Base-by-base conservation (phyloP, 2,888 invertebrate genomes). In the Anoplius nigerrimus region DNA sequence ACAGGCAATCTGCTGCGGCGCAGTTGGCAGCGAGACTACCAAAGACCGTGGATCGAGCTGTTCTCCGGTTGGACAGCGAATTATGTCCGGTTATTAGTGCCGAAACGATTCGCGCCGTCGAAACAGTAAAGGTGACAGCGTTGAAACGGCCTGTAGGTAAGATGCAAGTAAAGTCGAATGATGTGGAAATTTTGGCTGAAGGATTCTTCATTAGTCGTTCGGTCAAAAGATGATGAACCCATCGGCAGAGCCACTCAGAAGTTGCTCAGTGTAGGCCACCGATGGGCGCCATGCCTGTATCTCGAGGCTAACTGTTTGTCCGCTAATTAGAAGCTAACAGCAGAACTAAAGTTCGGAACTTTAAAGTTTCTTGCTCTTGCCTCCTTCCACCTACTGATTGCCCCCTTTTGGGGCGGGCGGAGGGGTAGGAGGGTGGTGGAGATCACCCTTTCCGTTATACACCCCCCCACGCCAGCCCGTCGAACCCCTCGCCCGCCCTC, bases 241-340 rank as follows among this genome's bases (percentile, higher is more conserved):
- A n/a, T 42, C 53, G 53, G 27, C 43, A 43, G 53, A 51, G 16
- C 53, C 42, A 53, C 20, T 43, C 43, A n/a, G 18, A 43, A 61
- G 61, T 61, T 61, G 22, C 43, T 53, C 53, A 6, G 42, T 20
- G 43, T 18, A 56, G 56, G 20, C 56, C 56, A 70, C 53, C 62
- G 65, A 66, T 66, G 66, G 74, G 73, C 72, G 73, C 67, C 70
- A 71, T 81, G 78, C 73, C 82, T 79, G 76, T 83, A 85, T 83
- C 80, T 83, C 75, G 80, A 78, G 79, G 83, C 79, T 78, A 80
- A 82, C 84, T 88, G 85, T 88, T 88, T 88, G 86, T 87, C 87
- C 84, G 84, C 85, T 88, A 88, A 88, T 88, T 88, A 87, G 86
- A 87, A 88, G 86, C 86, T 86, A 88, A 88, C 87, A 85, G 82